These are phyloP conservation scores for Pseudorectes ferrugineus DNA, from an alignment of 2,113 vertebrate genomes.

Conservation along the genomic window DNA sequence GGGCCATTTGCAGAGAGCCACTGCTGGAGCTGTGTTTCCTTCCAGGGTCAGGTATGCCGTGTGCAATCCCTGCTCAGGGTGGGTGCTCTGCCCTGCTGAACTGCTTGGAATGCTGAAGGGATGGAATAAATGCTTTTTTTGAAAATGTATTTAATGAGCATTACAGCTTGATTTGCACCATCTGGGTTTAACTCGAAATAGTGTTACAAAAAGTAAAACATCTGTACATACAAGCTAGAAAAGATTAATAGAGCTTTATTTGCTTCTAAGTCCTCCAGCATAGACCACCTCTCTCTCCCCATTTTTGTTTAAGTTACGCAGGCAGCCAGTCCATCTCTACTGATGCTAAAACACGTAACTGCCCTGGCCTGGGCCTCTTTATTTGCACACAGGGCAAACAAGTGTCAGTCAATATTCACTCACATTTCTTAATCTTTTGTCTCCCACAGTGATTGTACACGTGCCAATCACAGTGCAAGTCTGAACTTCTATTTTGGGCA, in stretches of 20 bases:
- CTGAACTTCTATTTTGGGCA: neutral
- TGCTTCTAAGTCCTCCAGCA: neutral
- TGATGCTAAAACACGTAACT: neutral
- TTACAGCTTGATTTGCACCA: neutral
- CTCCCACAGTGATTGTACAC: neutral
- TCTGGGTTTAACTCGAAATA: neutral
- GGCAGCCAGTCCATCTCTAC: neutral
- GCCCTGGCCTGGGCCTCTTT: neutral
- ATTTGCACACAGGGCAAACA: neutral
- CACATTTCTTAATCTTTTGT: neutral
- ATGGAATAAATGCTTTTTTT: neutral
- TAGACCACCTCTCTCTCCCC: neutral
- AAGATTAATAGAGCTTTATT: neutral
- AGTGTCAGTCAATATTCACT: neutral
- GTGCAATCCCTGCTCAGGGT: neutral
- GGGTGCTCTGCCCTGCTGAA: neutral
- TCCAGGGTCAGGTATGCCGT: neutral
- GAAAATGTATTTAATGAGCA: neutral
- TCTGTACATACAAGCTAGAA: neutral
- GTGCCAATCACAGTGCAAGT: neutral
- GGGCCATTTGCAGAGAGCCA: neutral
- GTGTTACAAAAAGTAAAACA: neutral
- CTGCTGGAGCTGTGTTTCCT: neutral
- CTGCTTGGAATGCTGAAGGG: neutral
- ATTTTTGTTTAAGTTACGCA: neutral